Evolutionary conservation across 2,113 vertebrate species (phyloP).

Genomic region (Cairina moschata): DNA sequence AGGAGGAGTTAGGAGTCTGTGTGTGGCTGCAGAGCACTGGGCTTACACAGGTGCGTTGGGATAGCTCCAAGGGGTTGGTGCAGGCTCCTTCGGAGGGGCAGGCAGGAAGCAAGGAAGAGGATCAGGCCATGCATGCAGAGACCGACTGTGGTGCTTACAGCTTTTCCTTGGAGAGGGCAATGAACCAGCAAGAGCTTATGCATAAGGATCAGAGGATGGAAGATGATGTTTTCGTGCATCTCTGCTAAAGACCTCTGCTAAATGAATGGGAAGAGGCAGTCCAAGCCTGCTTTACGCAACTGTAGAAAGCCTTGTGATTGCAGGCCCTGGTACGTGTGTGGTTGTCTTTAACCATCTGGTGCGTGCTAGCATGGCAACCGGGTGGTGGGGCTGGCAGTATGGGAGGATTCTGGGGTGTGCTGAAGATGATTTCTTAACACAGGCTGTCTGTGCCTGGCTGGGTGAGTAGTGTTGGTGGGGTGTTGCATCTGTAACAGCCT

Average conservation of each 20-base stretch:
- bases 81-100: not conserved
- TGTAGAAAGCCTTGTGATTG: not conserved
- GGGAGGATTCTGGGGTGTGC: fast-evolving
- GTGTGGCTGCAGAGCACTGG: not conserved
- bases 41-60: fast-evolving
- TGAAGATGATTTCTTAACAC: not conserved
- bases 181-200: not conserved
- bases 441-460: no score
- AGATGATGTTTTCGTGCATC: not conserved
- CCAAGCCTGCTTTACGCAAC: not conserved
- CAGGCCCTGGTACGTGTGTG: not conserved
- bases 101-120: not conserved
- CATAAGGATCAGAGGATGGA: not conserved
- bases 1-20: not conserved
- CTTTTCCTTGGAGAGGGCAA: not conserved
- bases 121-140: fast-evolving
- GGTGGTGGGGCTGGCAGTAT: not conserved
- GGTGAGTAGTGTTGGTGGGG: not conserved
- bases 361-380: not conserved
- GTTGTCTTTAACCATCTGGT: not conserved
- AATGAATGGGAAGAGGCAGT: not conserved
- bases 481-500: not conserved
- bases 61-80: not conserved
- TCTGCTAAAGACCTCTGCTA: not conserved
- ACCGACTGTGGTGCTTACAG: fast-evolving